Evolutionary conservation across 2,888 invertebrate species (phyloP), one percentile per base, ranked within the genome.

Genomic region (Protophormia terraenovae): DNA sequence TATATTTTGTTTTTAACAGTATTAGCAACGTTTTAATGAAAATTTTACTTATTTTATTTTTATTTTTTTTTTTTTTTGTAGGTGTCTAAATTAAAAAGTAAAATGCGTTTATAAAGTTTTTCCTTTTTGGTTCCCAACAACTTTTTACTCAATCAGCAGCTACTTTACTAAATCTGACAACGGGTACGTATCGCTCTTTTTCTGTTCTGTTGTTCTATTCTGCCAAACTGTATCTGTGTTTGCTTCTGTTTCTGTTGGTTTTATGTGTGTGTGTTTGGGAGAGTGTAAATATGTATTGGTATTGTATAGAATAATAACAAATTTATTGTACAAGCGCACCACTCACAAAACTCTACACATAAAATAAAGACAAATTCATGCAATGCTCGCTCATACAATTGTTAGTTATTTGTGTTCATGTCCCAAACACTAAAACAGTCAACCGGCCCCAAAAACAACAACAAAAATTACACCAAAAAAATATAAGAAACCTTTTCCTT

Each of bases 151-250:
- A 83, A 85, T 85, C 85, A 58, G 55, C 66, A 85, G 75, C 82
- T 79, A 85, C 85, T 85, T 83, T 85, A 85, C 85, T 85, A 79
- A 83, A 78, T 79, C 85, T 85, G 80, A 58, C 66, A 27, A 38
- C 38, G 22, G 38, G 55, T 69, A 78, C 64, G 82, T 47, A 77
- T 85, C 53, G 82, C 73, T 85, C 77, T 85, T 85, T 84, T 73
- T 58, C 58, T 77, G 71, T 73, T 58, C 58, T 77, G 71, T 29
- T 81, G 32, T 53, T 62, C 47, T 19, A 14, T 62, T 53, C 29
- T 50, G 50, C 24, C 75, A 38, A 6, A 41, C 14, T 8, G 41
- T 75, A n/a, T 76, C 32, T 45, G 24, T 38, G 7, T 35, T 8
- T 38, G 32, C 58, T 35, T n/a, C 16, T 53, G 27, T 47, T 50